phyloP scores from a whole-genome alignment of 1,140 invertebrate genomes.

The Cherax destructor region DNA sequence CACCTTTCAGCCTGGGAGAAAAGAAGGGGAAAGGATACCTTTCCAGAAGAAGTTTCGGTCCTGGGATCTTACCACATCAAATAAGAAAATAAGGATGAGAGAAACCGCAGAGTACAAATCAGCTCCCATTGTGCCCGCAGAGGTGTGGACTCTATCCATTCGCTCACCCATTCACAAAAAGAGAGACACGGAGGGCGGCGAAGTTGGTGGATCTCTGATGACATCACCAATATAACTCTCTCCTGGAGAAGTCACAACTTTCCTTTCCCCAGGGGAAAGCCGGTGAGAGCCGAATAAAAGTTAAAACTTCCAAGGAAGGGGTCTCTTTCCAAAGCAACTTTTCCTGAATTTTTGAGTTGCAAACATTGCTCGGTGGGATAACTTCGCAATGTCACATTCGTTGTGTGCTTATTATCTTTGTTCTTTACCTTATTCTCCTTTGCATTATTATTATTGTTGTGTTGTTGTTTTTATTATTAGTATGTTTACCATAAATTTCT shows the following conservation, averaged over 20 bases:
- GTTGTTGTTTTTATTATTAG: neutral
- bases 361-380: neutral
- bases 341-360: neutral
- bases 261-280: neutral
- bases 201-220: neutral
- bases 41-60: too few relatives aligned
- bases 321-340: neutral
- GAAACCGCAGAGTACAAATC: too few relatives aligned
- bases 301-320: neutral
- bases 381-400: neutral
- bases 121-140: too few relatives aligned
- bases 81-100: too few relatives aligned
- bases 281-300: neutral
- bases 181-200: neutral
- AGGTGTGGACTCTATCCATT: too few relatives aligned
- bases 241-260: neutral
- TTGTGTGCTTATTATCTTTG: neutral
- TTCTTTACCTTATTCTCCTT: too few relatives aligned
- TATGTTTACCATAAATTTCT: neutral
- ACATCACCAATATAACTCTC: conserved; percentile 16
- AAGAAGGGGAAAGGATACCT: too few relatives aligned
- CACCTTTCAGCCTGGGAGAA: too few relatives aligned
- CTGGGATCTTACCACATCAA: too few relatives aligned
- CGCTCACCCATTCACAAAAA: too few relatives aligned
- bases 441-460: neutral